Evolutionary conservation across 2,888 invertebrate species (phyloP).

Genomic region (Morinoia aosen): DNA sequence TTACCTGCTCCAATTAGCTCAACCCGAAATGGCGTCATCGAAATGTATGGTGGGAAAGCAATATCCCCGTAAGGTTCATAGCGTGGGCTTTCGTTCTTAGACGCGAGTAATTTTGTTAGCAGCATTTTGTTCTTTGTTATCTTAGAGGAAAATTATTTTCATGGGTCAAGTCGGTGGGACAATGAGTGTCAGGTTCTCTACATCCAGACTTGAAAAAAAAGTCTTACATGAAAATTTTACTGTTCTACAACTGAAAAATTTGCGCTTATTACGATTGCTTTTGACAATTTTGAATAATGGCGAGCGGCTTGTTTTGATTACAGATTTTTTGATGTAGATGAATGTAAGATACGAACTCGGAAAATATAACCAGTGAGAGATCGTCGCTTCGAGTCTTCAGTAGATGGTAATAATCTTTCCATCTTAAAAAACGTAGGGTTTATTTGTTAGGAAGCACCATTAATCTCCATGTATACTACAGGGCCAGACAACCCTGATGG

Average conservation of each 20-base stretch:
- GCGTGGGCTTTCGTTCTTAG: not conserved
- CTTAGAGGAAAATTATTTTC: not conserved
- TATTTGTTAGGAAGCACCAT: not conserved
- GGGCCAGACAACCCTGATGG: not conserved
- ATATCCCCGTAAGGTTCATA: not conserved
- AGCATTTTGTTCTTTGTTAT: too few species aligned
- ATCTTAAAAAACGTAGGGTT: not conserved
- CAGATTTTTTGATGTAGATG: not conserved
- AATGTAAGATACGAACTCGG: not conserved
- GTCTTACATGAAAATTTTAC: not conserved
- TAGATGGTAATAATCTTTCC: not conserved
- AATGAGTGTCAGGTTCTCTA: not conserved
- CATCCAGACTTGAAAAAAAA: not conserved
- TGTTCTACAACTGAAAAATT: not conserved
- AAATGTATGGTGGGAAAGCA: not conserved
- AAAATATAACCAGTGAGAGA: not conserved
- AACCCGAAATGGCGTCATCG: not conserved
- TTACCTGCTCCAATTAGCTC: not conserved
- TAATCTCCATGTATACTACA: not conserved
- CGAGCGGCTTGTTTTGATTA: not conserved
- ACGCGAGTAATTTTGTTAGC: not conserved
- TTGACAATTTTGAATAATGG: not conserved
- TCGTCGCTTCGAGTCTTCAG: not conserved
- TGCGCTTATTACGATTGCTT: not conserved
- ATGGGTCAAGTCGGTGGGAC: not conserved